These are phyloP conservation scores for Homarus americanus DNA, from an alignment of 1,140 invertebrate species.

Conservation along the genomic window DNA sequence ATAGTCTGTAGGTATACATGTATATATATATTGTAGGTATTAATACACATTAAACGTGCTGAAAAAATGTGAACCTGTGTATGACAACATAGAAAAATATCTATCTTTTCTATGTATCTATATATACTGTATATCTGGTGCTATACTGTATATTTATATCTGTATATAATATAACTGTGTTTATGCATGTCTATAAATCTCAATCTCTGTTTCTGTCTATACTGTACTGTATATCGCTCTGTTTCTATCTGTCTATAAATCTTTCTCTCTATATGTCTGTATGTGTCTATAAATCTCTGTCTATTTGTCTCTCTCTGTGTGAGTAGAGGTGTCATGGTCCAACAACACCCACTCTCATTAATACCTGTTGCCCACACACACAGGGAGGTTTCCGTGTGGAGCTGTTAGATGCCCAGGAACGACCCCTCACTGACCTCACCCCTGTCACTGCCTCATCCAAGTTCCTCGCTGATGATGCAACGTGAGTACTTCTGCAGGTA, in stretches of 20 bases:
- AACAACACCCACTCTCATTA: not conserved
- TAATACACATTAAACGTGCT: too few relatives aligned
- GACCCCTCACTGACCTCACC: constrained; percentile 78
- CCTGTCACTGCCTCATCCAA: not conserved
- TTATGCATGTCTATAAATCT: not conserved
- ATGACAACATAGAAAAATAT: too few relatives aligned
- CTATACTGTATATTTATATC: constrained; percentile 38
- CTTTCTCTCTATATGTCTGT: not conserved
- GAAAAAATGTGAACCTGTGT: too few relatives aligned
- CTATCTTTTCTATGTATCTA: constrained; percentile 32
- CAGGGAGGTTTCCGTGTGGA: constrained; percentile 93
- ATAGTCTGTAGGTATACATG: too few relatives aligned
- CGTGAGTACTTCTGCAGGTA: too few relatives aligned
- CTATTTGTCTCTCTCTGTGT: not conserved
- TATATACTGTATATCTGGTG: too few relatives aligned
- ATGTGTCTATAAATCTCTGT: not conserved
- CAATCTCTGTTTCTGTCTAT: not conserved
- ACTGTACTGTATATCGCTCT: not conserved
- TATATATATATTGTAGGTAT: too few relatives aligned
- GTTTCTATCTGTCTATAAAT: not conserved
- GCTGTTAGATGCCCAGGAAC: constrained; percentile 88
- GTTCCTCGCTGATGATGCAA: not conserved
- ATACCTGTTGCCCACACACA: constrained; percentile 76
- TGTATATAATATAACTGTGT: constrained; percentile 19
- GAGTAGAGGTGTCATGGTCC: constrained; percentile 77